A percentile compares a stretch with the other conserved stretches of the same genome.
Evolutionary conservation across 2,888 invertebrate genomes (phyloP).

Genomic region (Oasisia sp.): DNA sequence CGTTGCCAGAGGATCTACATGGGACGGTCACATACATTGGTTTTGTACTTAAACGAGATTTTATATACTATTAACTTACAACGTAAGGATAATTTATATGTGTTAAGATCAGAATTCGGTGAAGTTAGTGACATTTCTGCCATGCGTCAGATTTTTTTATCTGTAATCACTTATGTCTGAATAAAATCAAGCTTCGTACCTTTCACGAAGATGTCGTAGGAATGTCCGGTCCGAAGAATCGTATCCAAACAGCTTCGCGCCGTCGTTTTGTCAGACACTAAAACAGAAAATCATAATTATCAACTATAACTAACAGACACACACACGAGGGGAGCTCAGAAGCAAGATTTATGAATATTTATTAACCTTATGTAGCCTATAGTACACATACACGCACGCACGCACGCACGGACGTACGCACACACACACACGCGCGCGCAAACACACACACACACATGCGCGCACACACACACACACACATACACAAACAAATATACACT

Average conservation of each 20-base stretch:
- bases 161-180: too few species aligned
- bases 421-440: too few species aligned
- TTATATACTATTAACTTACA: not conserved
- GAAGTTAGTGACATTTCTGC: not conserved
- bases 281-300: not conserved
- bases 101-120: not conserved
- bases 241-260: not conserved
- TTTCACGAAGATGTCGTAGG: conserved; percentile 7
- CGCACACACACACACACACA: too few species aligned
- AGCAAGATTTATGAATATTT: too few species aligned
- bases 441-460: too few species aligned
- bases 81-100: not conserved
- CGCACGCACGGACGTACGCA: too few species aligned
- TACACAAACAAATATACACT: too few species aligned
- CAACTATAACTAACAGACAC: not conserved
- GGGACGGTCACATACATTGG: not conserved
- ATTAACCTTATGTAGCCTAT: too few species aligned
- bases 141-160: not conserved
- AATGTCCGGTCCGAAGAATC: not conserved
- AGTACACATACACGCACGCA: too few species aligned
- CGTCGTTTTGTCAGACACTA: not conserved
- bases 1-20: not conserved
- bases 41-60: not conserved
- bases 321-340: too few species aligned
- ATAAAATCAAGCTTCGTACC: not conserved